Evolutionary conservation across 2,888 invertebrate genomes (phyloP).

Genomic region (Tenthredo mesomela): DNA sequence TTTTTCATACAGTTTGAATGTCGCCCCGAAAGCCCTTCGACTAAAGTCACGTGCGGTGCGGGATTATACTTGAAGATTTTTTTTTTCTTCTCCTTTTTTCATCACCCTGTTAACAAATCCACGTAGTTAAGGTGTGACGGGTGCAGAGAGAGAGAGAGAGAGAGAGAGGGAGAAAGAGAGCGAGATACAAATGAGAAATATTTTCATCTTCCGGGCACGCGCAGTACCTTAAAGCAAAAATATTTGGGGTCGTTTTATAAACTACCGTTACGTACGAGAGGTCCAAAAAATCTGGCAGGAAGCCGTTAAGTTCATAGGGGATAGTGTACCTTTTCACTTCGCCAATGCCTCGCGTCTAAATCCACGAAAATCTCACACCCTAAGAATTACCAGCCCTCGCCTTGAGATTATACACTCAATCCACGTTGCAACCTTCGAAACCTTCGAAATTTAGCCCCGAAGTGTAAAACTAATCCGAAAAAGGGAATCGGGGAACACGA

Average conservation of each 20-base stretch:
- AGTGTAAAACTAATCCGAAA: background rate
- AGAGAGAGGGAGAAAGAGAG: background rate
- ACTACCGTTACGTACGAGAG: constrained; percentile 44
- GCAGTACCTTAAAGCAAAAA: background rate
- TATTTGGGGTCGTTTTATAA: constrained; percentile 48
- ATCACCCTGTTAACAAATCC: constrained; percentile 2
- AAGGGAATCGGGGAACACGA: background rate
- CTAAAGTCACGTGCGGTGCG: constrained; percentile 25
- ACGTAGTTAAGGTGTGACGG: constrained; percentile 23
- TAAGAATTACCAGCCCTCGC: background rate
- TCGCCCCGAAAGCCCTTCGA: background rate
- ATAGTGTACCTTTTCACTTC: constrained; percentile 14
- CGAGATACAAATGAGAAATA: constrained; percentile 42
- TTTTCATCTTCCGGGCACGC: constrained; percentile 39
- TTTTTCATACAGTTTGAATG: background rate
- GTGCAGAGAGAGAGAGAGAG: background rate
- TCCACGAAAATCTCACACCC: constrained; percentile 17
- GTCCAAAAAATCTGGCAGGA: constrained; percentile 47
- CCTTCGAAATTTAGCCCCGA: background rate
- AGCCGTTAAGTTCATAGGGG: constrained; percentile 41
- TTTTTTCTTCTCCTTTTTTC: background rate
- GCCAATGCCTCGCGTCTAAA: constrained; percentile 14
- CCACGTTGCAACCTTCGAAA: constrained; percentile 12
- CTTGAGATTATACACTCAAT: background rate
- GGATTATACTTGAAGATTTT: constrained; percentile 21